Evolutionary conservation across 2,797 vertebrate species (phyloP).

Genomic region (Alcedo atthis): DNA sequence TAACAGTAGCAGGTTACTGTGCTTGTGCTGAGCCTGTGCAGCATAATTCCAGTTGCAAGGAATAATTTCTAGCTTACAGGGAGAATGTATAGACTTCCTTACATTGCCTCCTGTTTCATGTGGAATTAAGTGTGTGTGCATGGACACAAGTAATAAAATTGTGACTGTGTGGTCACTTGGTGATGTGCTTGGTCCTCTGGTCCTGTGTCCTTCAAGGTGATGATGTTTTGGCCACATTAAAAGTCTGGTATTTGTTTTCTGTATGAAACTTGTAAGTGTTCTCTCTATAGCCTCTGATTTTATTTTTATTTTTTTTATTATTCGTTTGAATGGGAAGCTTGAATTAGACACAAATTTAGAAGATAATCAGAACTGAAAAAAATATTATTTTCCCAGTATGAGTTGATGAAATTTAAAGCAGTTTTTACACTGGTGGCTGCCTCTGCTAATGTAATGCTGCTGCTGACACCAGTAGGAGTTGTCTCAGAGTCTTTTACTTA

Average conservation of each 20-base stretch:
- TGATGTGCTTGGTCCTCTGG: background rate
- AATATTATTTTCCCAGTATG: background rate
- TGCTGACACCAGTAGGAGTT: background rate
- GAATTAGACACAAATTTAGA: background rate
- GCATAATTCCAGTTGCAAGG: background rate
- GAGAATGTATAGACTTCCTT: background rate
- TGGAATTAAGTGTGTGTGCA: background rate
- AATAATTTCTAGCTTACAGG: background rate
- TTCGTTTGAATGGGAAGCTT: background rate
- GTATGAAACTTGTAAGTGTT: background rate
- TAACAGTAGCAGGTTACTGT: background rate
- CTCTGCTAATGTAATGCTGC: background rate
- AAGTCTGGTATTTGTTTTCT: background rate
- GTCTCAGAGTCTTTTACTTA: background rate
- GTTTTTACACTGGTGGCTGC: background rate
- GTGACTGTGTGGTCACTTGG: background rate
- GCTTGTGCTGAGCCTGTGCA: background rate
- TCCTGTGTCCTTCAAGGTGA: background rate
- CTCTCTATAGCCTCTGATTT: background rate
- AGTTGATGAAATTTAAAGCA: background rate
- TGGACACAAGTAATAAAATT: background rate
- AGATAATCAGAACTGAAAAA: background rate
- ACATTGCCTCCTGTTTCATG: background rate
- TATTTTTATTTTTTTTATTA: background rate
- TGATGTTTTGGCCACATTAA: background rate